A percentile compares a stretch with the other conserved stretches of the same genome.
These are phyloP conservation scores for Tauraco hartlaubi DNA, from an alignment of 2,797 vertebrate species.

Conservation along the genomic window DNA sequence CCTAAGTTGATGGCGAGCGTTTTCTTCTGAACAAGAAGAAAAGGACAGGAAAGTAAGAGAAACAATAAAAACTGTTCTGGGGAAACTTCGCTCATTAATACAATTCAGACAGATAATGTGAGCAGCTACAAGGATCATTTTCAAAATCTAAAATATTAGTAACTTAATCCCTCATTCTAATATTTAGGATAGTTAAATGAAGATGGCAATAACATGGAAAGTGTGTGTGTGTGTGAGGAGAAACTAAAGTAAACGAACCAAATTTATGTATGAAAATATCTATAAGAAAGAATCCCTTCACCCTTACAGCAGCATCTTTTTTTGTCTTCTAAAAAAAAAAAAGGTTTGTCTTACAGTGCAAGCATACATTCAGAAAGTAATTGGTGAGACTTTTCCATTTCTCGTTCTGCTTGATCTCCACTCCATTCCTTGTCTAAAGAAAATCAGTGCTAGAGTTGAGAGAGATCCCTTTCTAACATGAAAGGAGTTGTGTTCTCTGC, in stretches of 20 bases:
- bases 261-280: not conserved
- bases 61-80: not conserved
- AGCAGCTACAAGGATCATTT: not conserved
- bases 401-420: not conserved
- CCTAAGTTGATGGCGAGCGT: not conserved
- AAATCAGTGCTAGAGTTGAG: not conserved
- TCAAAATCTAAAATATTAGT: not conserved
- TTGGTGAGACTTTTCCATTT: not conserved
- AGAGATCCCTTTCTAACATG: not conserved
- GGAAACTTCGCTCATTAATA: not conserved
- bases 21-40: not conserved
- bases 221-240: fast-evolving
- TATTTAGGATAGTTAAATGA: not conserved
- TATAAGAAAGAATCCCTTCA: not conserved
- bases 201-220: not conserved
- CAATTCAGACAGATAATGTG: not conserved
- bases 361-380: not conserved
- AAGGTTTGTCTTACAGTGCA: not conserved
- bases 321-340: not conserved
- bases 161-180: not conserved
- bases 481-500: not conserved
- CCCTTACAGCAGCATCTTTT: not conserved
- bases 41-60: not conserved
- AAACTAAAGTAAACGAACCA: not conserved
- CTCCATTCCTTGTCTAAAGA: not conserved